These are phyloP conservation scores for Ceraclea dissimilis DNA, from an alignment of 2,888 invertebrate species.

Conservation along the genomic window DNA sequence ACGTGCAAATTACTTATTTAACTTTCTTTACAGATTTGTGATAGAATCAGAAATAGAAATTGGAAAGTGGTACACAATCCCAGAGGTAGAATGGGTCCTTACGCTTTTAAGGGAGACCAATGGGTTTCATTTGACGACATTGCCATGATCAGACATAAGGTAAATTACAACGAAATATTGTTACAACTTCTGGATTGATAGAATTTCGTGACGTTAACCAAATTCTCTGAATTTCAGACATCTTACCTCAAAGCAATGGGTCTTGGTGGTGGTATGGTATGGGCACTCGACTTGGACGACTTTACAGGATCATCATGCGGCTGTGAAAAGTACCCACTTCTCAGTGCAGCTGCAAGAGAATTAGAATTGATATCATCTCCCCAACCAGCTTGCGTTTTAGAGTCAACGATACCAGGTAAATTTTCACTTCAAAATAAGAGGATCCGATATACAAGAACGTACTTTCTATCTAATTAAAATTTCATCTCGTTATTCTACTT, in stretches of 20 bases:
- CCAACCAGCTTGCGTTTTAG: conserved; percentile 50
- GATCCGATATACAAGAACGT: no score
- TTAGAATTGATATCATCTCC: conserved; percentile 20
- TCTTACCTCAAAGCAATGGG: conserved; percentile 72
- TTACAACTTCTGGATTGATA: no score
- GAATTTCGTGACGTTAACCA: no score
- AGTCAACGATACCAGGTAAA: conserved; percentile 25
- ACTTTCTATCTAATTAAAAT: no score
- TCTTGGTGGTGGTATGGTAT: conserved; percentile 82
- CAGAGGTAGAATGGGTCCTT: conserved; percentile 79
- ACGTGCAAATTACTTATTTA: background rate
- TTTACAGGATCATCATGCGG: conserved; percentile 67
- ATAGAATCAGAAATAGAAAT: conserved; percentile 63
- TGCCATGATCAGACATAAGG: conserved; percentile 71
- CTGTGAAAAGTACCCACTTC: conserved; percentile 74
- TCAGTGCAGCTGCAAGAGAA: conserved; percentile 43
- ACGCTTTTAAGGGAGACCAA: conserved; percentile 74
- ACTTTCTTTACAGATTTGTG: conserved; percentile 59
- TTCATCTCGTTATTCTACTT: background rate
- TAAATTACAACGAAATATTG: conserved; percentile 4
- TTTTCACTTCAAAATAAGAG: background rate
- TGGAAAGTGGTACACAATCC: conserved; percentile 75
- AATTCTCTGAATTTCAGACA: conserved; percentile 44
- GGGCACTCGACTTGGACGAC: conserved; percentile 84
- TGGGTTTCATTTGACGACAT: conserved; percentile 93